Conservation (phyloP, 2,113 vertebrate genomes). For the Mesitornis unicolor region DNA sequence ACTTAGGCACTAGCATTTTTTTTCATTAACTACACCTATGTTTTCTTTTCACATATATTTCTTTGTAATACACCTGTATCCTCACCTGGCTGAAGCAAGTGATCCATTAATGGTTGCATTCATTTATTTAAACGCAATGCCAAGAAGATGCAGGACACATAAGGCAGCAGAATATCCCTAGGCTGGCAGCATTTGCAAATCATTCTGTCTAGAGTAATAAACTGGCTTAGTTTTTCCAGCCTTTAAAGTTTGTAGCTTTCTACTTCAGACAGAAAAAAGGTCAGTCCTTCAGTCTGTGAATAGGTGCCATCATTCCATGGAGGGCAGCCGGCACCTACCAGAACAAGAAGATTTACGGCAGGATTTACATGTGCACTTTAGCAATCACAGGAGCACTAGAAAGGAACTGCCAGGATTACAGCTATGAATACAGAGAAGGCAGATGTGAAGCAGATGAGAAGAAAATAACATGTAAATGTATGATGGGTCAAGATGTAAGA, state of each 20-base stretch:
- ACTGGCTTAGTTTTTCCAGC: background rate
- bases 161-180: background rate
- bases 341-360: background rate
- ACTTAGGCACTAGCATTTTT: background rate
- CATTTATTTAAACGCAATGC: conserved; percentile 10
- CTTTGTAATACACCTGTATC: background rate
- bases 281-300: background rate
- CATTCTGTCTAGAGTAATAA: background rate
- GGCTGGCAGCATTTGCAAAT: background rate
- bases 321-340: background rate
- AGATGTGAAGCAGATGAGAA: background rate
- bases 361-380: background rate
- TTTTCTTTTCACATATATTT: background rate
- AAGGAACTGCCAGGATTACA: background rate
- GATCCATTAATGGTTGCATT: background rate
- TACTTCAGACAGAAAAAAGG: background rate
- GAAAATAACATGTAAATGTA: conserved; percentile 22
- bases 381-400: background rate
- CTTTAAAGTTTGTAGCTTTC: background rate
- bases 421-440: background rate
- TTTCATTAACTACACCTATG: background rate
- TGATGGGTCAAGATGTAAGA: background rate
- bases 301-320: background rate
- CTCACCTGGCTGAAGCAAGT: background rate
- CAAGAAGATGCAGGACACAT: background rate